Conservation (phyloP, 2,888 invertebrate species). For the Parnassius mnemosyne region DNA sequence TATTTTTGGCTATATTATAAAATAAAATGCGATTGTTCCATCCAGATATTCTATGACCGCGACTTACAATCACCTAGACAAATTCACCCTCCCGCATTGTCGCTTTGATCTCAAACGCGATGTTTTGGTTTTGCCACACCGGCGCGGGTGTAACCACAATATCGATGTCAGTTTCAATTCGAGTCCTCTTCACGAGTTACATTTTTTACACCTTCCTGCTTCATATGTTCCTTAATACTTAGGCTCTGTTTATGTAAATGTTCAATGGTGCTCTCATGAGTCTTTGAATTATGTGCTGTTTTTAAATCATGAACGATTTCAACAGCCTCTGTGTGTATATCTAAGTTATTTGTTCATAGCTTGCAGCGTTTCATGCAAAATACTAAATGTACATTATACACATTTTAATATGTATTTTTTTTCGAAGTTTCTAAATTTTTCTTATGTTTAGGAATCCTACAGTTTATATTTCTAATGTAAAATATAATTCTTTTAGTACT, state of each 20-base stretch:
- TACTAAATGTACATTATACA: too few relatives aligned
- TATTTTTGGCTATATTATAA: not conserved
- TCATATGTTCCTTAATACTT: slow-evolving; percentile 27
- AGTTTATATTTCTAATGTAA: too few relatives aligned
- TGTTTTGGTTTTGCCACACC: slow-evolving; percentile 65
- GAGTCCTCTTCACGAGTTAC: slow-evolving; percentile 44
- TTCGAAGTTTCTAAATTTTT: too few relatives aligned
- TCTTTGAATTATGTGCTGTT: not conserved
- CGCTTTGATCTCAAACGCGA: slow-evolving; percentile 68
- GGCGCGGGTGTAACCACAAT: slow-evolving; percentile 33
- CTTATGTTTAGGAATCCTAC: too few relatives aligned
- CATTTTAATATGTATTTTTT: too few relatives aligned
- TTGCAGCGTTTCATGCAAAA: too few relatives aligned
- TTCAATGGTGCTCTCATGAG: slow-evolving; percentile 19
- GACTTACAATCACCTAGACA: slow-evolving; percentile 59
- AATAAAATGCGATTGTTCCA: slow-evolving; percentile 19
- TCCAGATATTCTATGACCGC: slow-evolving; percentile 35
- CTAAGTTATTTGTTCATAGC: too few relatives aligned
- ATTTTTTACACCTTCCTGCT: slow-evolving; percentile 45
- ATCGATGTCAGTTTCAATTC: slow-evolving; percentile 65
- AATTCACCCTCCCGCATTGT: slow-evolving; percentile 72
- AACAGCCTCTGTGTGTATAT: too few relatives aligned
- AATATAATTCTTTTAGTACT: too few relatives aligned
- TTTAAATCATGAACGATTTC: not conserved
- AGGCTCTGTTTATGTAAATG: slow-evolving; percentile 26